phyloP scores from a whole-genome alignment of 1,140 invertebrate genomes.

The Drosophila azteca region DNA sequence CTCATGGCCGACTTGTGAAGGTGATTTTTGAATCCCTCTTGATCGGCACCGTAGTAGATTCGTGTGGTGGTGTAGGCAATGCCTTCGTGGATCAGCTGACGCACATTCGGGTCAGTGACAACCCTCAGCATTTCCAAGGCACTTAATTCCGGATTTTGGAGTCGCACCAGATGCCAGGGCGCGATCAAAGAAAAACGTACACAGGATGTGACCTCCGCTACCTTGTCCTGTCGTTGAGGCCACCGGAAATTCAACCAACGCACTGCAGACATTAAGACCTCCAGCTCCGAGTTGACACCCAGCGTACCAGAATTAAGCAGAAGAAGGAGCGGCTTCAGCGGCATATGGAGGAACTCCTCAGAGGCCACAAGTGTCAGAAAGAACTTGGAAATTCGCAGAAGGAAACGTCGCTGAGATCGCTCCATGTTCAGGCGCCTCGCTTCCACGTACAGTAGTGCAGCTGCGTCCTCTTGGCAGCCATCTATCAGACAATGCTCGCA shows the following conservation, averaged over 20 bases:
- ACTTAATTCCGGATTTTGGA: constrained; percentile 22
- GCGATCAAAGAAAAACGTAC: constrained; percentile 55
- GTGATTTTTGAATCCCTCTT: constrained; percentile 42
- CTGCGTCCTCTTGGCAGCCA: constrained; percentile 40
- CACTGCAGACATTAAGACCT: constrained; percentile 59
- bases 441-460: constrained; percentile 55
- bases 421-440: constrained; percentile 40
- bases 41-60: constrained; percentile 46
- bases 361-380: constrained; percentile 58
- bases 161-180: constrained; percentile 48
- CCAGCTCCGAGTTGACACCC: constrained; percentile 55
- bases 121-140: constrained; percentile 29
- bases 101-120: constrained; percentile 16
- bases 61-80: constrained; percentile 59
- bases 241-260: constrained; percentile 56
- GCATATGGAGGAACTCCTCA: constrained; percentile 48
- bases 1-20: constrained; percentile 15
- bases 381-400: constrained; percentile 40
- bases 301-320: constrained; percentile 42
- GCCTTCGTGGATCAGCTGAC: constrained; percentile 50
- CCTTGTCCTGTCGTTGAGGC: constrained; percentile 36
- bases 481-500: constrained; percentile 42
- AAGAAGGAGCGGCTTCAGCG: constrained; percentile 18
- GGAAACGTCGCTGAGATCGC: not conserved
- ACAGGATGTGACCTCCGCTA: constrained; percentile 8